Evolutionary conservation across 1,140 invertebrate genomes (phyloP), one percentile per base, ranked within the genome.

Genomic region (Ceratosolen fusciceps): DNA sequence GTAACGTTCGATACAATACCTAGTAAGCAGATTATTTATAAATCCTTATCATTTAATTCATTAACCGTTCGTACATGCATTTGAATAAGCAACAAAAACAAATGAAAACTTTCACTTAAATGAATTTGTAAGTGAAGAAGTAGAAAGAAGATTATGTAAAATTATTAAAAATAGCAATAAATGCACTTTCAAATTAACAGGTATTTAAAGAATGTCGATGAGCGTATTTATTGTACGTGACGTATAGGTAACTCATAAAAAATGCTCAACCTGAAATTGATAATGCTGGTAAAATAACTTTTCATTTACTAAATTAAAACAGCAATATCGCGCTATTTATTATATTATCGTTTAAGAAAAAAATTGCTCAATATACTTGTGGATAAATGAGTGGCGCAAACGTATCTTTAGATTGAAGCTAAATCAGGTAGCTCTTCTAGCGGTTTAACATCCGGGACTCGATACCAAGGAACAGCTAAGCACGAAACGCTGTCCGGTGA

Each of bases 391-490:
- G 24, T 5, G 19, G 4, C 16, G 39, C 4, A 24, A 49, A 74
- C 29, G 10, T 52, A 21, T 21, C 34, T 14, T 58, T 75, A 75
- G 43, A 52, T 65, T 54, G 29, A 34, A 68, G 62, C 52, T 68
- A 67, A 37, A 68, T 67, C 58, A 67, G 29, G 47, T 24, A 65
- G 21, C 47, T 68, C 21, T 5, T 54, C 26, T 68, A 76, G 74
- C 62, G 43, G 26, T 67, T 76, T 74, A 10, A 76, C 62, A 37
- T 76, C 62, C 62, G 49, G 26, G 49, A 67, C 21, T 43, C 39
- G 5, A 43, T 43, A 43, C 12, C 5, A 43, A 43, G 5, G 39
- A 43, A 43, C 12, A 43, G 12, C 12, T 43, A 43, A 43, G 5
- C 12, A 43, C 12, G 5, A 43, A 31, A n/a, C 29, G 12, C 26